These are phyloP conservation scores for Eupithecia centaureata DNA, from an alignment of 2,888 invertebrate species.

Conservation along the genomic window DNA sequence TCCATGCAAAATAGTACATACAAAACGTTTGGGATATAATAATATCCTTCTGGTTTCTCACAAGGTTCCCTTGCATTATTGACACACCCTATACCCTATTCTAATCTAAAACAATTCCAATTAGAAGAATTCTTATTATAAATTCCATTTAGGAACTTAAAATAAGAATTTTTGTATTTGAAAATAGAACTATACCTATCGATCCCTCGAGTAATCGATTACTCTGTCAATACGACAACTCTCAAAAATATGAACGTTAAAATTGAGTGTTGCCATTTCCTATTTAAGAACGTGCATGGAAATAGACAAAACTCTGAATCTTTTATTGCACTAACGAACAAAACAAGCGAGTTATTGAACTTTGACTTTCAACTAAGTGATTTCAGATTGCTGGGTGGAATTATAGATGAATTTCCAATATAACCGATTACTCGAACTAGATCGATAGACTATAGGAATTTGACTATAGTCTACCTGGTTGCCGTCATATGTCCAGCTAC, in stretches of 20 bases:
- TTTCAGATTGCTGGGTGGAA: not conserved
- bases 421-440: slow-evolving; percentile 37
- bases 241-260: not conserved
- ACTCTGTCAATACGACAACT: not conserved
- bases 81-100: slow-evolving; percentile 50
- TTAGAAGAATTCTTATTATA: slow-evolving; percentile 36
- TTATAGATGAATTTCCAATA: not conserved
- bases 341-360: not conserved
- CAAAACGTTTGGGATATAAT: slow-evolving; percentile 81
- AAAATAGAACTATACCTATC: slow-evolving; percentile 40
- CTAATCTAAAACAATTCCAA: slow-evolving; percentile 34
- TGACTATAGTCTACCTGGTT: slow-evolving; percentile 87
- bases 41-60: slow-evolving; percentile 85
- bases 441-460: slow-evolving; percentile 32
- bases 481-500: slow-evolving; percentile 99
- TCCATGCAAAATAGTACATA: slow-evolving; percentile 93
- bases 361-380: not conserved
- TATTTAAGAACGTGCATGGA: slow-evolving; percentile 32
- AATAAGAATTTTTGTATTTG: slow-evolving; percentile 39
- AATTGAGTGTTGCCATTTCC: slow-evolving; percentile 28
- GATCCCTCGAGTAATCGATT: slow-evolving; percentile 38
- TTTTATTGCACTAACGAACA: not conserved
- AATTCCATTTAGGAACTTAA: slow-evolving; percentile 28
- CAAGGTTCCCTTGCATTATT: slow-evolving; percentile 87
- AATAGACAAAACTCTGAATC: slow-evolving; percentile 30